Conservation (phyloP, 1,140 invertebrate species). For the Drosophila teissieri region DNA sequence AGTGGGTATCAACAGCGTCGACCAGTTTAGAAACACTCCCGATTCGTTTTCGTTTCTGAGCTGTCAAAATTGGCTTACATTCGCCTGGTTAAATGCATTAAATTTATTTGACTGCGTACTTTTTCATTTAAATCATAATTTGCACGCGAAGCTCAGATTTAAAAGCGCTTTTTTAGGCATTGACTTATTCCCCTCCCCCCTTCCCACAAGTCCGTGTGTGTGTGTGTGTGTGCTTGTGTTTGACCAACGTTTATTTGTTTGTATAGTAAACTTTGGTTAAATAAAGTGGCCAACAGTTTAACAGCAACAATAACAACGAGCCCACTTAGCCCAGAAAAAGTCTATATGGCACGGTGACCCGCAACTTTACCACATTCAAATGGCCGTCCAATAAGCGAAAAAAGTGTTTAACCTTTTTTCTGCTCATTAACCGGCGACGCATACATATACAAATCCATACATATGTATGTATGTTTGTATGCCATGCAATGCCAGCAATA, state of each 20-base stretch:
- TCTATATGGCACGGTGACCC: constrained; percentile 61
- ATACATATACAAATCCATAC: background rate
- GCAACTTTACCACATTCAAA: constrained; percentile 61
- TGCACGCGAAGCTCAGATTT: constrained; percentile 46
- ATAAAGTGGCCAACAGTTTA: constrained; percentile 81
- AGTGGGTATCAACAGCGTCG: constrained; percentile 1
- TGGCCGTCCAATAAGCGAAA: constrained; percentile 33
- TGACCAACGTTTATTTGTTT: constrained; percentile 79
- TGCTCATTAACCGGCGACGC: constrained; percentile 14
- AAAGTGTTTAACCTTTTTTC: constrained; percentile 13
- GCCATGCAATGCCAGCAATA: no score
- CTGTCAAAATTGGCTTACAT: constrained; percentile 39
- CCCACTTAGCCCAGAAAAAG: constrained; percentile 34
- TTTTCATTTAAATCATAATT: constrained; percentile 59
- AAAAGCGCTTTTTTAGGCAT: constrained; percentile 31
- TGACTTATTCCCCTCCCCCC: constrained; percentile 14
- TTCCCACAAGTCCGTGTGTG: no score
- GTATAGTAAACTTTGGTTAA: constrained; percentile 82
- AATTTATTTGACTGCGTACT: constrained; percentile 29
- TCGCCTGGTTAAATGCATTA: constrained; percentile 26
- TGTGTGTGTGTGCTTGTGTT: constrained; percentile 28
- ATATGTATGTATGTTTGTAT: background rate
- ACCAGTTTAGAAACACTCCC: background rate
- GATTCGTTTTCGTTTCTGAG: constrained; percentile 4
- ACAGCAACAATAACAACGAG: constrained; percentile 50